Evolutionary conservation across 2,888 invertebrate species (phyloP), one percentile per base, ranked within the genome.

Genomic region (Amiota mariae): DNA sequence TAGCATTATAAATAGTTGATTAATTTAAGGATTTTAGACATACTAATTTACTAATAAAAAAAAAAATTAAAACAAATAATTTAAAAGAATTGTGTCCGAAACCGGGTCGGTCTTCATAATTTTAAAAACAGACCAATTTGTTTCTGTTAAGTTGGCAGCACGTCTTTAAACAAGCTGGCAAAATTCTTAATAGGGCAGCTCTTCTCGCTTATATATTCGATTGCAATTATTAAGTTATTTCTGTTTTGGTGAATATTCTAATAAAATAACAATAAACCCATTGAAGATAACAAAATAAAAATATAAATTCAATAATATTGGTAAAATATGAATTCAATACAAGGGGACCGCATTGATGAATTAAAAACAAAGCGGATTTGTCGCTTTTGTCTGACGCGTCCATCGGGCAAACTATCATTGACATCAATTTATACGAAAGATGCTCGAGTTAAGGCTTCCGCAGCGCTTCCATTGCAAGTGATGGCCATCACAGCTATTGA

Each of bases 401-500:
- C 92, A 80, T 92, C 91, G 77, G 47, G 63, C n/a, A 91, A 93
- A 73, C 89, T 20, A 57, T 10, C 18, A 9, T 57, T 95, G 77
- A 91, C 91, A 78, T 93, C 92, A 89, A 93, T 95, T 86, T 94
- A 93, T 88, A 92, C 93, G 81, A 80, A 85, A 18, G 91, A 92
- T 85, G 86, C 89, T 72, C 91, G 90, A 79, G 89, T 91, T 78
- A 93, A 93, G 88, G 92, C 92, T 84, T 90, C 92, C 75, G 92
- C 93, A 80, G 93, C 94, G 80, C 91, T 95, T 81, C 91, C 93
- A 72, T 89, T 95, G 81, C 95, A 95, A 91, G 93, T 95, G 84
- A 93, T 95, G 93, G 93, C 95, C 71, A 94, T 94, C 87, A 92
- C 94, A 78, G 92, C 94, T 74, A 93, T 95, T 81, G 95, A 95